A percentile compares a stretch with the other conserved stretches of the same genome.
Conservation (phyloP, 92 coral and sea anemone species). For the Phenganax marumi region DNA sequence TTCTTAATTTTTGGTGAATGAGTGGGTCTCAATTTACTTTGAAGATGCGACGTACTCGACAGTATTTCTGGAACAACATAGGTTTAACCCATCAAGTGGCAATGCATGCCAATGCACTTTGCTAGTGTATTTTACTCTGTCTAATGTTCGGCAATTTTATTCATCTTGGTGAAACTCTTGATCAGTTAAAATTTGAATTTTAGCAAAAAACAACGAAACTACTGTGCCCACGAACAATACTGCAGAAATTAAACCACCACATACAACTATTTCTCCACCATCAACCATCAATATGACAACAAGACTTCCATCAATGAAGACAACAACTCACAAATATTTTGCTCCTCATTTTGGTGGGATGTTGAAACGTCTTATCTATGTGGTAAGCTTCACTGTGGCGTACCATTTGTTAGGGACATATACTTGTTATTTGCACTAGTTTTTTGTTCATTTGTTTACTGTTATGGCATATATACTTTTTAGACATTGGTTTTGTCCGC, state of each 20-base stretch:
- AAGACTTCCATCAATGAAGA: neutral
- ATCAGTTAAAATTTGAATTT: too few relatives aligned
- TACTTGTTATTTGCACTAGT: neutral
- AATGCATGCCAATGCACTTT: too few relatives aligned
- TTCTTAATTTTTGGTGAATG: too few relatives aligned
- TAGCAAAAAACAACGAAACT: too few relatives aligned
- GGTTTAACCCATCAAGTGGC: too few relatives aligned
- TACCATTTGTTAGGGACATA: neutral
- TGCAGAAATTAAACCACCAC: neutral
- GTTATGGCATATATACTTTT: neutral
- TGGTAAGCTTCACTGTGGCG: neutral
- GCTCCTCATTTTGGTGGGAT: constrained; percentile 15
- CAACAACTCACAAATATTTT: neutral
- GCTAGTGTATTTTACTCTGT: too few relatives aligned
- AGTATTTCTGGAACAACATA: too few relatives aligned
- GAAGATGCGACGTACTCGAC: too few relatives aligned
- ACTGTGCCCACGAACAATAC: neutral
- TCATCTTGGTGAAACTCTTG: too few relatives aligned
- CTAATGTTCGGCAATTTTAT: too few relatives aligned
- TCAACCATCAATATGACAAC: neutral
- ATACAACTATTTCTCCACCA: neutral
- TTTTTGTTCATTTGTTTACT: neutral
- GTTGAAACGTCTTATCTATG: constrained; percentile 27
- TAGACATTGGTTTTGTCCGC: constrained; percentile 8
- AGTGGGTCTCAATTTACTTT: too few relatives aligned